Evolutionary conservation across 2,113 vertebrate genomes (phyloP).

Genomic region (Steatornis caripensis): DNA sequence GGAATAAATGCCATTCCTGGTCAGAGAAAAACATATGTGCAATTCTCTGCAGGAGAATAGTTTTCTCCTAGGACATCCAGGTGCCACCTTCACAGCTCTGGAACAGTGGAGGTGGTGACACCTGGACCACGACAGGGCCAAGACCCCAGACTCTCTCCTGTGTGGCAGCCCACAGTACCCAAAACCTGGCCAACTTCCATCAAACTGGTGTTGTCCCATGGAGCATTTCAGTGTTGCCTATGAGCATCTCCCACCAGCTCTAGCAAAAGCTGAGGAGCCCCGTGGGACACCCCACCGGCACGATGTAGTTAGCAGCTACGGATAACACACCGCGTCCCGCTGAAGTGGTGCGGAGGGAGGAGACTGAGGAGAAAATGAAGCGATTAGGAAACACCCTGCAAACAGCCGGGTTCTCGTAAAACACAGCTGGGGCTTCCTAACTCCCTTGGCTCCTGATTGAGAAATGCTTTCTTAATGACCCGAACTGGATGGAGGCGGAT

Average conservation of each 20-base stretch:
- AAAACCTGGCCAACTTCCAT: neutral
- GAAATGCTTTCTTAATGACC: conserved; percentile 3
- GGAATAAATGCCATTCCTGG: neutral
- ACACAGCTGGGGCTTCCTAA: neutral
- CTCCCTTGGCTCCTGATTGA: neutral
- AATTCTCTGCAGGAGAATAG: neutral
- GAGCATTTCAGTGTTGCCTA: accelerated
- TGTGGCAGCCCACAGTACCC: neutral
- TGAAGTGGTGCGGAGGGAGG: neutral
- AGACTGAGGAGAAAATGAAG: neutral
- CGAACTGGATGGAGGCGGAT: neutral
- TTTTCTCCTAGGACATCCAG: neutral
- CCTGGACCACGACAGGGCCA: accelerated
- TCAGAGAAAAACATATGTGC: neutral
- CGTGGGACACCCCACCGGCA: neutral
- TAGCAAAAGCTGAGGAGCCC: neutral
- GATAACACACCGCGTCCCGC: neutral
- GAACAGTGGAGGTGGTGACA: neutral
- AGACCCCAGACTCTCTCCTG: neutral
- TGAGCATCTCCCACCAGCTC: neutral
- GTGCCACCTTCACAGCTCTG: neutral
- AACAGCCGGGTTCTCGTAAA: neutral
- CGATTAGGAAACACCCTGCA: neutral
- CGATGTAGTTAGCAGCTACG: neutral
- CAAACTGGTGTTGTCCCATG: accelerated